These are phyloP conservation scores for Myripristis murdjan DNA, from an alignment of 2,797 vertebrate genomes.

Conservation along the genomic window DNA sequence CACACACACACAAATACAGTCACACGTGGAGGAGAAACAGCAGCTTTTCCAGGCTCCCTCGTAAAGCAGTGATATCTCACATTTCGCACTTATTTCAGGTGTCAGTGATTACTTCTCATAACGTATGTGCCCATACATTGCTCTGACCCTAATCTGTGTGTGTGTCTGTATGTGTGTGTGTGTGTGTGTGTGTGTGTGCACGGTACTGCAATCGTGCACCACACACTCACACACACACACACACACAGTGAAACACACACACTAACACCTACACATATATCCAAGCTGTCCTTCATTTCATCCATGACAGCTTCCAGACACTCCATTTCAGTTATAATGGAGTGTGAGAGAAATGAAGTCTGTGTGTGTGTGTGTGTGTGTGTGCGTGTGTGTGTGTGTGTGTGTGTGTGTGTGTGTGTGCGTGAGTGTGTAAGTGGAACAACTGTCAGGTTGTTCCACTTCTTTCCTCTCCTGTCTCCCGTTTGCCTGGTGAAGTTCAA, in stretches of 20 bases:
- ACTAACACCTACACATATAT: background rate
- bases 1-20: too few relatives aligned
- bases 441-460: slow-evolving; percentile 14
- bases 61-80: too few relatives aligned
- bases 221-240: background rate
- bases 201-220: too few relatives aligned
- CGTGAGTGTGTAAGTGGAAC: slow-evolving; percentile 15
- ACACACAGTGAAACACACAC: background rate
- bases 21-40: too few relatives aligned
- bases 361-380: background rate
- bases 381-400: slow-evolving; percentile 10
- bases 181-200: too few relatives aligned
- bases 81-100: too few relatives aligned
- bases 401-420: slow-evolving; percentile 15
- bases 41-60: too few relatives aligned
- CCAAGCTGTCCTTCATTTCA: slow-evolving; percentile 10
- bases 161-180: too few relatives aligned
- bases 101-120: too few relatives aligned
- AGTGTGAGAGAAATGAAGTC: background rate
- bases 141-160: too few relatives aligned
- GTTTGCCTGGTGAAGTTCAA: slow-evolving; percentile 27
- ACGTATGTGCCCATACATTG: too few relatives aligned
- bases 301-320: slow-evolving; percentile 10
- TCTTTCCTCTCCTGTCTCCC: slow-evolving; percentile 29
- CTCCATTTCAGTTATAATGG: slow-evolving; percentile 24